Evolutionary conservation across 1,140 invertebrate genomes (phyloP), one percentile per base, ranked within the genome.

Genomic region (Euwallacea fornicatus): DNA sequence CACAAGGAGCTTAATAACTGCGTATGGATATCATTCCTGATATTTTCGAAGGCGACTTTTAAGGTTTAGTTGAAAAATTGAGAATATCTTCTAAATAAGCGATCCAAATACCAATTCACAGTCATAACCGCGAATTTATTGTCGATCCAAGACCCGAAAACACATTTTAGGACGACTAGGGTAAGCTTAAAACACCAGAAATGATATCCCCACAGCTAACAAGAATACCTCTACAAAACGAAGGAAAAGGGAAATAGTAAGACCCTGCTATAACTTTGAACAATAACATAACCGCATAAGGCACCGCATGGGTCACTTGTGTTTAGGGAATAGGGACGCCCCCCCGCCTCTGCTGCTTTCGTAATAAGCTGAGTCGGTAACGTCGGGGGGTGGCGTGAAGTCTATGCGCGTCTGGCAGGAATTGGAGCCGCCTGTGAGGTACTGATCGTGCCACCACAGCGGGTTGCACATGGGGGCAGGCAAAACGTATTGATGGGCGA

Each of bases 231-330:
- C 59, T 42, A 58, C 9, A n/a, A 33, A 44, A 54, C 46, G 13
- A 21, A 62, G 46, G 33, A 9, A 68, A 59, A 33, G 1, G 21
- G 21, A 33, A 33, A 33, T 33, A 33, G 21, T 33, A 33, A 33
- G 54, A 15, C 13, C 42, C 44, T 53, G 67, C 69, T 74, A 74
- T 62, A 69, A 72, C 62, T 74, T 74, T 63, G 70, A 69, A 74
- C 70, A 74, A 62, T 72, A 72, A 65, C 70, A 74, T 66, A 74
- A 74, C 63, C 71, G 44, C 68, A 64, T 73, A 61, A 70, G 65
- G 72, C 71, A 73, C 69, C 71, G 69, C 46, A 71, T 60, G 65
- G 71, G 71, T 80, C 78, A 80, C 77, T 80, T 80, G 56, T 77
- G 75, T 71, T 79, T 80, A 33, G 76, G 74, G 70, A 78, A 79